Base-by-base conservation (phyloP, 2,888 invertebrate genomes). In the Andrena flavipes region DNA sequence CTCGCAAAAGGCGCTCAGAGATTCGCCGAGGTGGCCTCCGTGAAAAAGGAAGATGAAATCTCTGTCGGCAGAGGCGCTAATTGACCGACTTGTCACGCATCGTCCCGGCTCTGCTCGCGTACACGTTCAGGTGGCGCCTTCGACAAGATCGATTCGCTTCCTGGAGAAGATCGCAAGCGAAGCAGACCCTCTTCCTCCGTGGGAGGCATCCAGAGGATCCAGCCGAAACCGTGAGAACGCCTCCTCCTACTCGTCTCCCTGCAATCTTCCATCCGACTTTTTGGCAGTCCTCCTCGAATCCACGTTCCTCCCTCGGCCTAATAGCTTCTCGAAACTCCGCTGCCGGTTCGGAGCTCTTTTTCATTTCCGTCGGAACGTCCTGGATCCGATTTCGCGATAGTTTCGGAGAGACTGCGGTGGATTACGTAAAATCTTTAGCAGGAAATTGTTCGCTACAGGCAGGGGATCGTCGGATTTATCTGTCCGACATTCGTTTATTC, bases 81-180 rank as follows among this genome's bases (percentile, higher is more conserved):
- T 74, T n/a, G 74, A 74, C 79, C 67, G 62, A 82, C 56, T 74
- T 79, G 70, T 82, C 74, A 74, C 73, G 79, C 79, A 71, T 62
- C 65, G 42, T 49, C 30, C 26, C 49, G 8, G 2, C 59, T 6
- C 16, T 16, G 35, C 29, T 68, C 49, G 35, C 48, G 48, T 42
- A 16, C 49, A 65, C 26, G 54, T 16, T 73, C 69, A 10, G 49
- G 10, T 29, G 51, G 35, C 62, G 60, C 60, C 48, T 26, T 16
- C 29, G 2, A 35, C 42, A 5, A 26, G 20, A 73, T 78, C 65
- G 56, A 68, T 74, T 30, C 10, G 59, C 20, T 5, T 16, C 33
- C 35, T 49, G 33, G n/a, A 20, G 10, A 48, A 29, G 54, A 74
- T 68, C 62, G 16, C 16, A 13, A n/a, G 35, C 16, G 42, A 16